A percentile compares a stretch with the other conserved stretches of the same genome.
Evolutionary conservation across 2,888 invertebrate species (phyloP).

Genomic region (Beris chalybata): DNA sequence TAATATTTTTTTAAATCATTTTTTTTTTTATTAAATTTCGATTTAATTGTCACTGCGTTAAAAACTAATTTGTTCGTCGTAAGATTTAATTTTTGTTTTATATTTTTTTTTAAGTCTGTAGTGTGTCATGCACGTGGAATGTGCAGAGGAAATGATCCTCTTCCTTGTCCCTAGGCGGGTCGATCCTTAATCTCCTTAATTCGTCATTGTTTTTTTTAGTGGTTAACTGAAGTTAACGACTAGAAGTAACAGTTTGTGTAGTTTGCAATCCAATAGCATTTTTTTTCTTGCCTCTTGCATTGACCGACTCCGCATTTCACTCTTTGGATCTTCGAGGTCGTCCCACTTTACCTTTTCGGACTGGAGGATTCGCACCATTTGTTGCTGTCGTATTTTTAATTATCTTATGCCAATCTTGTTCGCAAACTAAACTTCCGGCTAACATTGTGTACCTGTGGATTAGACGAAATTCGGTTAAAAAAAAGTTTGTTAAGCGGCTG

Average conservation of each 20-base stretch:
- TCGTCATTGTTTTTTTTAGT: slow-evolving; percentile 6
- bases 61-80: slow-evolving; percentile 29
- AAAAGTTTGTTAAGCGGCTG: slow-evolving; percentile 9
- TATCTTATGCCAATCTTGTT: slow-evolving; percentile 94
- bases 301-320: slow-evolving; percentile 60
- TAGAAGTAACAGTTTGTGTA: slow-evolving; percentile 27
- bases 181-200: slow-evolving; percentile 15
- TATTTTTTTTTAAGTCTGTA: background rate
- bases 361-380: slow-evolving; percentile 67
- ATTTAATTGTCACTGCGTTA: slow-evolving; percentile 4
- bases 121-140: slow-evolving; percentile 33
- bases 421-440: slow-evolving; percentile 88
- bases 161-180: background rate
- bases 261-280: background rate
- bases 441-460: slow-evolving; percentile 82
- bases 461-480: slow-evolving; percentile 30
- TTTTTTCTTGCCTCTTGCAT: slow-evolving; percentile 8
- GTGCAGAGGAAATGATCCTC: slow-evolving; percentile 16
- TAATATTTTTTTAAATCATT: slow-evolving; percentile 16
- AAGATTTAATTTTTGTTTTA: slow-evolving; percentile 8
- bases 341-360: slow-evolving; percentile 83
- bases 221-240: slow-evolving; percentile 38
- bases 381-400: slow-evolving; percentile 71
- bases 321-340: slow-evolving; percentile 86
- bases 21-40: background rate